These are phyloP conservation scores for Nixonia krombeini DNA, from an alignment of 1,140 invertebrate species.

Conservation along the genomic window DNA sequence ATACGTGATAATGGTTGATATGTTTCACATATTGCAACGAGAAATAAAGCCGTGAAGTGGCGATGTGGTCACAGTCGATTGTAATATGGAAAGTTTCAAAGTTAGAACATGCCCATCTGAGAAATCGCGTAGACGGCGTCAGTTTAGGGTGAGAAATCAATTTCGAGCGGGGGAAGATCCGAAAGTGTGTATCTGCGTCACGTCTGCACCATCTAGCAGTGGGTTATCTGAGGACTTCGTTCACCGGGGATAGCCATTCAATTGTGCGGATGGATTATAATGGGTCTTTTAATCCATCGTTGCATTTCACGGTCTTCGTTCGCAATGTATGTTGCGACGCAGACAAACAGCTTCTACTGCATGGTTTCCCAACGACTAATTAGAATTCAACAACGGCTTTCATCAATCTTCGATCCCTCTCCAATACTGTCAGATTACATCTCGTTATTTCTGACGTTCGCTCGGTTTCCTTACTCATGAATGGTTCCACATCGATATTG, in stretches of 20 bases:
- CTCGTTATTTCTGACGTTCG: conserved; percentile 11
- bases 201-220: conserved; percentile 5
- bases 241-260: conserved; percentile 4
- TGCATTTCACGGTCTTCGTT: conserved; percentile 17
- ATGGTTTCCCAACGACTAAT: too few species aligned
- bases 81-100: too few species aligned
- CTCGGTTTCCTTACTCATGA: not conserved
- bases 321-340: conserved; percentile 27
- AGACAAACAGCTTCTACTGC: conserved; percentile 15
- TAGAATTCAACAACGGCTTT: conserved; percentile 38
- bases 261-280: conserved; percentile 31
- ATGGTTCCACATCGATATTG: not conserved
- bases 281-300: conserved; percentile 33
- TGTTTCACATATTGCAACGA: too few species aligned
- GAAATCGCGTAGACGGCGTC: too few species aligned
- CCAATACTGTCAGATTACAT: conserved; percentile 9
- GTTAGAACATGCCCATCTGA: too few species aligned
- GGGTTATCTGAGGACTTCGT: too few species aligned
- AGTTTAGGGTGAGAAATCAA: conserved; percentile 10
- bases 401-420: conserved; percentile 4
- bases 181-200: conserved; percentile 1
- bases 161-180: not conserved
- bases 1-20: too few species aligned
- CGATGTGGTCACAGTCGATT: too few species aligned
- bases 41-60: not conserved